Percentiles rank a stretch among this genome's conserved stretches.
Conservation (phyloP, 2,888 invertebrate genomes). For the Ariolimax columbianus region DNA sequence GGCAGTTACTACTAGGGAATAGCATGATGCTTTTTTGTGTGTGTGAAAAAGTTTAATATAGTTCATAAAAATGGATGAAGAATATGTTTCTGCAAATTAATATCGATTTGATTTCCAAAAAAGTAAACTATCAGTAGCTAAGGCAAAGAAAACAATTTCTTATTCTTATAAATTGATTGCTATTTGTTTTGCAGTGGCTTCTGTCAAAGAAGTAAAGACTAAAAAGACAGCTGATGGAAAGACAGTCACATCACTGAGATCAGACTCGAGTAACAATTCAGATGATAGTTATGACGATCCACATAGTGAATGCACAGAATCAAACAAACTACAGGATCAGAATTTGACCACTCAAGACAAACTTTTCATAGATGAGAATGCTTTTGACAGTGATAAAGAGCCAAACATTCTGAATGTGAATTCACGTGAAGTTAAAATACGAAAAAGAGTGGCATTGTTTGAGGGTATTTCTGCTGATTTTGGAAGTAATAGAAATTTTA, state of each 20-base stretch:
- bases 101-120: too few species aligned
- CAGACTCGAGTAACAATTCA: background rate
- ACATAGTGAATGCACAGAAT: background rate
- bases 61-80: too few species aligned
- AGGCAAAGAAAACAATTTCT: background rate
- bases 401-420: background rate
- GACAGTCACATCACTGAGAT: background rate
- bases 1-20: too few species aligned
- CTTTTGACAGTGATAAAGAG: background rate
- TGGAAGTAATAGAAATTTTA: background rate
- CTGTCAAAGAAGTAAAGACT: background rate
- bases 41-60: too few species aligned
- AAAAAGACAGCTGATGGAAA: slow-evolving; percentile 4
- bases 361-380: too few species aligned
- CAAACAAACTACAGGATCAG: background rate
- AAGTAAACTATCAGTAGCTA: background rate
- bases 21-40: too few species aligned
- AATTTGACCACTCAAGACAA: background rate
- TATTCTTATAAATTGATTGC: background rate
- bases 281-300: background rate
- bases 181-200: background rate
- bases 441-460: background rate
- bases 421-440: background rate
- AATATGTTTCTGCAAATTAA: too few species aligned
- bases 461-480: background rate